Conservation (phyloP, 2,113 vertebrate species). For the Acanthisitta chloris region DNA sequence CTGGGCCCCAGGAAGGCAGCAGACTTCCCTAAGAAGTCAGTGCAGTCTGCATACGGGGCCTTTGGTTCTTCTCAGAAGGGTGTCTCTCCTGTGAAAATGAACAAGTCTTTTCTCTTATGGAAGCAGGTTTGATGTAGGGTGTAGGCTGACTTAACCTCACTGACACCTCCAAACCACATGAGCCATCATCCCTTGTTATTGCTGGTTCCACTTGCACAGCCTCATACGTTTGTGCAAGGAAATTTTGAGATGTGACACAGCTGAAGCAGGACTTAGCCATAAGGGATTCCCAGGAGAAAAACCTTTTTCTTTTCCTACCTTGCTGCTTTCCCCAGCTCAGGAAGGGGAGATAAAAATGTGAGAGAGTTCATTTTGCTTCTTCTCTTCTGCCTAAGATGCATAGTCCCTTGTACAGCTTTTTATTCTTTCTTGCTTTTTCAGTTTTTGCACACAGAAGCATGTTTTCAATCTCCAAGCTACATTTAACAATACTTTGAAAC, state of each 20-base stretch:
- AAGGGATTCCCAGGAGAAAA: not conserved
- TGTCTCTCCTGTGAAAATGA: not conserved
- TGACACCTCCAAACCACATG: not conserved
- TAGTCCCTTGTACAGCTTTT: not conserved
- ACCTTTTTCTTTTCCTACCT: not conserved
- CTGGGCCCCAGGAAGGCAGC: not conserved
- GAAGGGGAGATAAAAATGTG: not conserved
- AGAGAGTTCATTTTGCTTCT: not conserved
- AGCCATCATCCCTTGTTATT: not conserved
- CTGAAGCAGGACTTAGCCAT: not conserved
- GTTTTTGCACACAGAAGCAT: not conserved
- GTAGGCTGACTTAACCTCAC: not conserved
- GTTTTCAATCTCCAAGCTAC: not conserved
- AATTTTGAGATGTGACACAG: not conserved
- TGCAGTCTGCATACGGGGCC: not conserved
- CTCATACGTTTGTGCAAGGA: not conserved
- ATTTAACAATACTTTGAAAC: not conserved
- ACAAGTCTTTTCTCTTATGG: not conserved
- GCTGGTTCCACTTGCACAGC: not conserved
- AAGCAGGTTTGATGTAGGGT: not conserved
- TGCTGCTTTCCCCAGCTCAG: not conserved
- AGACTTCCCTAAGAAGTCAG: not conserved
- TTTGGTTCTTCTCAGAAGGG: not conserved
- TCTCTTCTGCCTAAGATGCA: not conserved
- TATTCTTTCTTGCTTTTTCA: not conserved